Percentiles rank a stretch among this genome's conserved stretches.
Evolutionary conservation across 2,797 vertebrate genomes (phyloP).

Genomic region (Borostomias antarcticus): DNA sequence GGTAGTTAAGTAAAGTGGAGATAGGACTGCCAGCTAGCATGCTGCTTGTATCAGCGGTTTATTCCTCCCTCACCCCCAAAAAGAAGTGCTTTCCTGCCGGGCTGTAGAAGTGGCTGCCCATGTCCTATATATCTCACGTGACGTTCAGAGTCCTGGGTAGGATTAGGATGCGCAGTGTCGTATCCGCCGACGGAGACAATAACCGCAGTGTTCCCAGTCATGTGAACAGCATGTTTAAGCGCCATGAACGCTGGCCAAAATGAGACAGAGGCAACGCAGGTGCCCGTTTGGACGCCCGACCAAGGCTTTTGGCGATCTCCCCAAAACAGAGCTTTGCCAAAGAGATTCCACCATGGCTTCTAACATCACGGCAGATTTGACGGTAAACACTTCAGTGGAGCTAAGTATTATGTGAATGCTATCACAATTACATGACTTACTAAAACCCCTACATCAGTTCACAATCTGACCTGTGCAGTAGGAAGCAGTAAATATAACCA

Average conservation of each 20-base stretch:
- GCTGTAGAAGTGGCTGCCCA: background rate
- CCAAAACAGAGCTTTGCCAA: conserved; percentile 1
- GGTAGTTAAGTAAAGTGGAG: conserved; percentile 72
- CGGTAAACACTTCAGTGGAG: background rate
- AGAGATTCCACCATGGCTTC: background rate
- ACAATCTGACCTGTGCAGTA: background rate
- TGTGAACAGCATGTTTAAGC: conserved; percentile 41
- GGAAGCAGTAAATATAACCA: no score
- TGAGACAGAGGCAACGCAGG: background rate
- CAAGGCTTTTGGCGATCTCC: conserved; percentile 1
- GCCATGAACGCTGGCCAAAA: conserved; percentile 14
- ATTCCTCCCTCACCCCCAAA: conserved; percentile 37
- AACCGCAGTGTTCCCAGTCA: conserved; percentile 29
- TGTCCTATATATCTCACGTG: background rate
- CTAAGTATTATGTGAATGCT: background rate
- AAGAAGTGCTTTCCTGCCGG: background rate
- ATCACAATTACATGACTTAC: background rate
- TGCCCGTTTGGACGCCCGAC: conserved; percentile 6
- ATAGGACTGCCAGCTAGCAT: conserved; percentile 68
- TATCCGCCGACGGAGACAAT: conserved; percentile 16
- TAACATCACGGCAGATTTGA: background rate
- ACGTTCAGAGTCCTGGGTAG: background rate
- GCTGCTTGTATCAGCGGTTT: conserved; percentile 69
- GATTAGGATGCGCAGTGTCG: conserved; percentile 5
- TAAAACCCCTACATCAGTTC: background rate